A percentile compares a stretch with the other conserved stretches of the same genome.
Conservation (phyloP, 2,113 vertebrate species). For the Corythoichthys intestinalis region DNA sequence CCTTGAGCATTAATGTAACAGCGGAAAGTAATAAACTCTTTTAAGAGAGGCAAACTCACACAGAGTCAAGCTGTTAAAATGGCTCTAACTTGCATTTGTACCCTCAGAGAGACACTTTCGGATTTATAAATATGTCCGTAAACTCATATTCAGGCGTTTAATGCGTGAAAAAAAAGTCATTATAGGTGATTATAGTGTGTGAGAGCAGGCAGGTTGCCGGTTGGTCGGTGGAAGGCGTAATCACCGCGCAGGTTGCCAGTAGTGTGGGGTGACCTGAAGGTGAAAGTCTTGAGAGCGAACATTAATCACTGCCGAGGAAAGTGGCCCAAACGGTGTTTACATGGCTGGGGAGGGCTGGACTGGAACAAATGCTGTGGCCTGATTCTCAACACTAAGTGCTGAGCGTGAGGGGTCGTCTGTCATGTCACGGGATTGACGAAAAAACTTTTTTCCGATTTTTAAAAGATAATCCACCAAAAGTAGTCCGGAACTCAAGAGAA, state of each 20-base stretch:
- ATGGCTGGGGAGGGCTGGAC: not conserved
- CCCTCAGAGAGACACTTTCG: slow-evolving; percentile 46
- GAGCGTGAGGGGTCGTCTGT: not conserved
- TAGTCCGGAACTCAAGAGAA: too few species aligned
- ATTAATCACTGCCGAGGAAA: slow-evolving; percentile 17
- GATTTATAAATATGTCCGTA: slow-evolving; percentile 47
- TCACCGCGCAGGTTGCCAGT: slow-evolving; percentile 25
- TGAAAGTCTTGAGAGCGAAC: slow-evolving; percentile 27
- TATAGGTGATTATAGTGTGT: slow-evolving; percentile 10
- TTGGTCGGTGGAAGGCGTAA: slow-evolving; percentile 10
- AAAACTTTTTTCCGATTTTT: not conserved
- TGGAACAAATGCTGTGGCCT: not conserved
- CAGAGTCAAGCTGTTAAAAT: slow-evolving; percentile 59
- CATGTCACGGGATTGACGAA: not conserved
- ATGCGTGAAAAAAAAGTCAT: slow-evolving; percentile 26
- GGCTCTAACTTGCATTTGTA: slow-evolving; percentile 42
- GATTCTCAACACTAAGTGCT: not conserved
- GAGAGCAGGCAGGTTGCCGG: not conserved
- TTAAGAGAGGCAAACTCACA: slow-evolving; percentile 51
- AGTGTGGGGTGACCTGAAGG: slow-evolving; percentile 27
- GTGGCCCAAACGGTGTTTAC: not conserved
- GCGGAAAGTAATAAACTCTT: slow-evolving; percentile 59
- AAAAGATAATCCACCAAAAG: not conserved
- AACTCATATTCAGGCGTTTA: slow-evolving; percentile 33
- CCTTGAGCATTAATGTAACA: slow-evolving; percentile 42